Base-by-base conservation (phyloP, 2,113 vertebrate genomes). In the Rana temporaria region DNA sequence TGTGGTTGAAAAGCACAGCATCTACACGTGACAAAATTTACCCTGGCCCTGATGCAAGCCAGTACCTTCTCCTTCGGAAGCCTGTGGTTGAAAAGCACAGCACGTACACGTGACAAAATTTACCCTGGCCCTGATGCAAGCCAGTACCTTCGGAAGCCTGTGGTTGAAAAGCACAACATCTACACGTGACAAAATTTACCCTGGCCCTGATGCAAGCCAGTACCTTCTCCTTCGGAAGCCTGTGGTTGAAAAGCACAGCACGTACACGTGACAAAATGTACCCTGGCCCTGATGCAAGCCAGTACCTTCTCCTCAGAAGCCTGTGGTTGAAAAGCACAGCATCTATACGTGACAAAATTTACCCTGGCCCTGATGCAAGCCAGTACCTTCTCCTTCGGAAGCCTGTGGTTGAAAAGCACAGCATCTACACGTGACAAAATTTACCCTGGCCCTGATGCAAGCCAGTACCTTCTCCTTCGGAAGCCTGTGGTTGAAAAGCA, bases 161-260 rank as follows among this genome's bases (percentile, higher is more conserved):
- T 30, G 26, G 26, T 30, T n/a, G 7, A 68, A 20, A 42, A 52
- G 20, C 52, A 19, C 18, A 14, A 18, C 22, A 60, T 26, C 18
- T 24, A 11, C 26, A 79, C 48, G 38, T 82, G 81, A 55, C 62
- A 75, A 82, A 82, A 82, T 20, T 38, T 82, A n/a, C n/a, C n/a
- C n/a, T n/a, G n/a, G n/a, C n/a, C 26, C 26, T 30, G 26, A 30
- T 30, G 26, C 26, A 30, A 30, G 26, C 26, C 26, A 30, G 26
- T 30, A 30, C 26, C 26, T 3, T 30, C 26, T 30, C 26, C 26
- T 30, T 3, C 1, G 26, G n/a, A 30, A 1, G 26, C 26, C 26
- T 30, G 26, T 30, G 26, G 26, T 30, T n/a, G 7, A 68, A 20
- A 42, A 52, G 20, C 52, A 19, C 18, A 14, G 34, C 22, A 60